Conservation (phyloP, 1,140 invertebrate genomes). For the Drosophila parvula region DNA sequence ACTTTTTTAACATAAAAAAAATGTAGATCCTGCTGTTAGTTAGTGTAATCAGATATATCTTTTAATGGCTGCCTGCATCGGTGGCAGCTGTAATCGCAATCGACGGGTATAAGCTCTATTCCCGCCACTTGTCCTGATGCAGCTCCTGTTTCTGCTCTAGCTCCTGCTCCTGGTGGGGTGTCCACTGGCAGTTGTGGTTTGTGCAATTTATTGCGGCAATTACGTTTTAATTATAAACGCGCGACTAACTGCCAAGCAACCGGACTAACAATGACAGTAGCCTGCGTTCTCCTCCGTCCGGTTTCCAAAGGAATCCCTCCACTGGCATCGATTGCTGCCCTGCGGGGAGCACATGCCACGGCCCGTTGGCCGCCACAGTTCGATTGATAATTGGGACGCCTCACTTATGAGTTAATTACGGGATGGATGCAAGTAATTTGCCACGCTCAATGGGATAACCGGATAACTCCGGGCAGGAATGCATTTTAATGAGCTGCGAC, state of each 20-base stretch:
- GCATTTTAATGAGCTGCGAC: background rate
- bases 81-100: conserved; percentile 65
- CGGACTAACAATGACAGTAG: conserved; percentile 47
- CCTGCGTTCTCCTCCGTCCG: background rate
- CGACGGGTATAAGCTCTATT: conserved; percentile 52
- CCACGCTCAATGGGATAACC: conserved; percentile 9
- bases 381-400: conserved; percentile 36
- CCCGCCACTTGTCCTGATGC: conserved; percentile 20
- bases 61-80: conserved; percentile 66
- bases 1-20: too few relatives aligned
- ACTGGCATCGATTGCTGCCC: conserved; percentile 12
- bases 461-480: conserved; percentile 8
- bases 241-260: conserved; percentile 60
- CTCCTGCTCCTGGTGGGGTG: conserved; percentile 1
- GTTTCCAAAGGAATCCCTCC: conserved; percentile 32
- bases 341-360: conserved; percentile 20
- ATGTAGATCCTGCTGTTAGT: background rate
- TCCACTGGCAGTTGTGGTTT: conserved; percentile 69
- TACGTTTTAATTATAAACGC: conserved; percentile 81
- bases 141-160: background rate
- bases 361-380: conserved; percentile 25
- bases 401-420: conserved; percentile 50
- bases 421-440: conserved; percentile 34
- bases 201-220: conserved; percentile 80
- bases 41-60: conserved; percentile 43